Conservation (phyloP, 2,113 vertebrate genomes). For the Holacanthus passer region DNA sequence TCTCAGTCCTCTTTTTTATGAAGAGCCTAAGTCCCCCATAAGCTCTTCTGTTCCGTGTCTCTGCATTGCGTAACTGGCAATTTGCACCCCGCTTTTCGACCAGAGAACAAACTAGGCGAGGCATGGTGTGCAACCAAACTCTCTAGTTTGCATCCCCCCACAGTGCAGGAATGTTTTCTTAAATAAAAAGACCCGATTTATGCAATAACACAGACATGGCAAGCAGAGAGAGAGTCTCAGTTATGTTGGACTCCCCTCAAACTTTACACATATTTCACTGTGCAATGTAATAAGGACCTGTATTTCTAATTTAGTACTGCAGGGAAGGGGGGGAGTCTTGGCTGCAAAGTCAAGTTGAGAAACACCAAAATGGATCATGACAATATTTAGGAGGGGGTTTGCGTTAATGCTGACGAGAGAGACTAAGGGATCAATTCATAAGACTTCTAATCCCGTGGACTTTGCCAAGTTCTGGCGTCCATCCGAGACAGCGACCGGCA, state of each 20-base stretch:
- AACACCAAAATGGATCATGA: constrained; percentile 49
- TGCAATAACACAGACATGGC: constrained; percentile 48
- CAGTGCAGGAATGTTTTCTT: constrained; percentile 67
- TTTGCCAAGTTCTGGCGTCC: constrained; percentile 45
- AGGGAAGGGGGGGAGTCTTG: neutral
- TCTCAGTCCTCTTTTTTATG: constrained; percentile 34
- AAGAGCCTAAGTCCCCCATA: constrained; percentile 19
- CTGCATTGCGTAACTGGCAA: constrained; percentile 52
- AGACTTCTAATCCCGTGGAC: constrained; percentile 61
- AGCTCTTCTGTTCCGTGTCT: constrained; percentile 42
- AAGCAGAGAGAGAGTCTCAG: constrained; percentile 1
- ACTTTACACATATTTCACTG: constrained; percentile 26
- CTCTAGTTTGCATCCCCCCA: constrained; percentile 37
- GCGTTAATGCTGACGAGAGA: constrained; percentile 50
- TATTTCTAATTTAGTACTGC: constrained; percentile 35
- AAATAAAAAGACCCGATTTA: constrained; percentile 65
- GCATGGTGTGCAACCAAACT: constrained; percentile 48
- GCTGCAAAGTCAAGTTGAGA: constrained; percentile 25
- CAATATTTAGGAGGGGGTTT: constrained; percentile 42
- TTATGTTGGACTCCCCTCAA: constrained; percentile 32
- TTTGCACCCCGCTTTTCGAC: constrained; percentile 62
- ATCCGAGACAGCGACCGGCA: constrained; percentile 43
- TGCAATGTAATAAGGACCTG: constrained; percentile 35
- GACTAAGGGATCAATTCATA: constrained; percentile 62
- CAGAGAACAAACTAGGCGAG: constrained; percentile 54